Conservation (phyloP, 2,113 vertebrate genomes). For the Ciconia boyciana region DNA sequence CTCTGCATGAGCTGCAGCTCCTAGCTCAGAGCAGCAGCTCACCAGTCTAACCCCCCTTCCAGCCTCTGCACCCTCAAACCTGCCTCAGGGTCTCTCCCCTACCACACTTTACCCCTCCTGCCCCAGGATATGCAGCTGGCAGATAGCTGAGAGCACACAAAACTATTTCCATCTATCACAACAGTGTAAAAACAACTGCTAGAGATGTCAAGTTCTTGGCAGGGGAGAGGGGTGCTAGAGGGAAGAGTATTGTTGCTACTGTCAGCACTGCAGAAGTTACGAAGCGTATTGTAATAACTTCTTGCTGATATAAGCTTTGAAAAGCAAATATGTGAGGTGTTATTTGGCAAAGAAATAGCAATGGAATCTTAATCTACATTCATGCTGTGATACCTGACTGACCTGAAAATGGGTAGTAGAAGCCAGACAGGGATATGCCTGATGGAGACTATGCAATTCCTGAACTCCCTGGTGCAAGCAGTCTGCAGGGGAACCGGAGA, state of each 20-base stretch:
- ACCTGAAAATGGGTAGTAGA: neutral
- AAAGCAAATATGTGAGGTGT: neutral
- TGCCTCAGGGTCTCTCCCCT: neutral
- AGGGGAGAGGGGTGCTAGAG: accelerated
- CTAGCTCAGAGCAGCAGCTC: neutral
- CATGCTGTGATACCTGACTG: neutral
- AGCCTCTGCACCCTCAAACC: neutral
- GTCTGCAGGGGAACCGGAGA: neutral
- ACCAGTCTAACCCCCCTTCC: neutral
- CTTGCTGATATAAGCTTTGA: neutral
- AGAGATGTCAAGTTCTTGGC: neutral
- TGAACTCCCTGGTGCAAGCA: neutral
- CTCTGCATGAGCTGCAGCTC: neutral
- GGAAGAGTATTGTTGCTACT: neutral
- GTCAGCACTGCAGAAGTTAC: neutral
- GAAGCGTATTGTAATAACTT: neutral
- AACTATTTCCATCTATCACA: neutral
- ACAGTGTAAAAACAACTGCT: neutral
- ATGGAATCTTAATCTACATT: neutral
- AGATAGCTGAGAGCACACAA: neutral
- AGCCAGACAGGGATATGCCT: neutral
- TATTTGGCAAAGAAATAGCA: neutral
- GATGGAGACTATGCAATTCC: neutral
- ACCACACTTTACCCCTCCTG: neutral
- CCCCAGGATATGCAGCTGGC: neutral